These are phyloP conservation scores for Colaptes auratus DNA, from an alignment of 2,113 vertebrate genomes.

Conservation along the genomic window DNA sequence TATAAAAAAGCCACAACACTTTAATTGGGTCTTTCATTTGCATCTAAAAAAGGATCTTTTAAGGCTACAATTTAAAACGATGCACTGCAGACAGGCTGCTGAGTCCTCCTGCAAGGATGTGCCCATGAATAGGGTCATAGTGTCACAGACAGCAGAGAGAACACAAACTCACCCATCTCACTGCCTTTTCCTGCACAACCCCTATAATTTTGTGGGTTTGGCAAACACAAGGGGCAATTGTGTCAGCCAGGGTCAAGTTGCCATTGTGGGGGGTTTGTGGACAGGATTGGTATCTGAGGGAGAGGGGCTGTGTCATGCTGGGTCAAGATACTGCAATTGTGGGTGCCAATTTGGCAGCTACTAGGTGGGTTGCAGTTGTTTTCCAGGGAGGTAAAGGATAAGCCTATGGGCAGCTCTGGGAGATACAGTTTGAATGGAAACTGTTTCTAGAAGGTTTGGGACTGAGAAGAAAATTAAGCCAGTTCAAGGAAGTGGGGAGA, in stretches of 20 bases:
- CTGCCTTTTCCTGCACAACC: conserved; percentile 38
- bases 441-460: conserved; percentile 14
- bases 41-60: conserved; percentile 63
- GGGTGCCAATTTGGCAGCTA: conserved; percentile 59
- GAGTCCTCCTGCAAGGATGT: conserved; percentile 36
- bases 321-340: conserved; percentile 57
- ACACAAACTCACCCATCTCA: conserved; percentile 50
- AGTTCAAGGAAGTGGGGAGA: not conserved
- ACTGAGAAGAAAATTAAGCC: not conserved
- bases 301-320: conserved; percentile 54
- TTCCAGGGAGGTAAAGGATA: conserved; percentile 3
- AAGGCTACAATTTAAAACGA: conserved; percentile 61
- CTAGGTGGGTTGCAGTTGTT: conserved; percentile 1
- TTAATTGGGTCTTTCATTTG: conserved; percentile 46
- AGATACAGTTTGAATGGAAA: not conserved
- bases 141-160: conserved; percentile 62
- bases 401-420: not conserved
- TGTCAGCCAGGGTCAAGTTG: conserved; percentile 65
- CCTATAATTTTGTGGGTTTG: conserved; percentile 75
- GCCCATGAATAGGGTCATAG: conserved; percentile 65
- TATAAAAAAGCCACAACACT: not conserved
- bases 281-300: conserved; percentile 30
- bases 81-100: conserved; percentile 60
- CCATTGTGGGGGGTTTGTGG: conserved; percentile 64
- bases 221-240: conserved; percentile 65